Percentiles rank a stretch among this genome's conserved stretches.
Evolutionary conservation across 2,888 invertebrate species (phyloP).

Genomic region (Sisyra nigra): DNA sequence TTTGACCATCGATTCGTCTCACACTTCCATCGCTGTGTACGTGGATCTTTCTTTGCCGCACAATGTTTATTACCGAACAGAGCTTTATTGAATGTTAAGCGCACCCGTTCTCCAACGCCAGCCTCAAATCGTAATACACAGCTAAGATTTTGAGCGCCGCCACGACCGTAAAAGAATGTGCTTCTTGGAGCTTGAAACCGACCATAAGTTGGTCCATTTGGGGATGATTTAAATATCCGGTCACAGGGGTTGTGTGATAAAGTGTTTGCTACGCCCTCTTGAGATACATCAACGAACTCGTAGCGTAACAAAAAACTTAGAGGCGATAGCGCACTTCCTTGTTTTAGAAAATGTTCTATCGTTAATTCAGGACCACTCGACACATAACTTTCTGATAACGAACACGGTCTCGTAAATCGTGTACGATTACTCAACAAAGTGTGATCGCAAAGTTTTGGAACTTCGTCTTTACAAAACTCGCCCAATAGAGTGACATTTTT

Average conservation of each 20-base stretch:
- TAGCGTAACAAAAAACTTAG: slow-evolving; percentile 63
- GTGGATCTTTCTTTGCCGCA: slow-evolving; percentile 45
- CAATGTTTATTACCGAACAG: slow-evolving; percentile 54
- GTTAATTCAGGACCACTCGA: slow-evolving; percentile 60
- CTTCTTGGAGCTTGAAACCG: slow-evolving; percentile 61
- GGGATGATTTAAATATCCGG: slow-evolving; percentile 34
- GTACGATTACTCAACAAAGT: slow-evolving; percentile 55
- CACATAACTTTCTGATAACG: slow-evolving; percentile 57
- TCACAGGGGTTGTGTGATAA: slow-evolving; percentile 46
- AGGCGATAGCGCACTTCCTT: slow-evolving; percentile 65
- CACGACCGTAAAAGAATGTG: slow-evolving; percentile 69
- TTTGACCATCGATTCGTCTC: slow-evolving; percentile 25
- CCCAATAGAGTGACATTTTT: slow-evolving; percentile 43
- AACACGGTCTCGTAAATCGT: slow-evolving; percentile 53
- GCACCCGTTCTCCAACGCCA: slow-evolving; percentile 47
- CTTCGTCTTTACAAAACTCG: slow-evolving; percentile 61
- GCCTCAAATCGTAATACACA: slow-evolving; percentile 64
- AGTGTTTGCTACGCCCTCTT: slow-evolving; percentile 41
- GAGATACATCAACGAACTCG: slow-evolving; percentile 64
- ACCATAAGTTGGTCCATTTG: slow-evolving; percentile 25
- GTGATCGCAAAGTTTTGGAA: slow-evolving; percentile 59
- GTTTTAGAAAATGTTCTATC: slow-evolving; percentile 55
- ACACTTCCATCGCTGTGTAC: slow-evolving; percentile 53
- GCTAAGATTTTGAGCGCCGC: slow-evolving; percentile 58
- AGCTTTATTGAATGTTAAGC: slow-evolving; percentile 50